Conservation (phyloP, 2,113 vertebrate genomes). For the Dromaius novaehollandiae region DNA sequence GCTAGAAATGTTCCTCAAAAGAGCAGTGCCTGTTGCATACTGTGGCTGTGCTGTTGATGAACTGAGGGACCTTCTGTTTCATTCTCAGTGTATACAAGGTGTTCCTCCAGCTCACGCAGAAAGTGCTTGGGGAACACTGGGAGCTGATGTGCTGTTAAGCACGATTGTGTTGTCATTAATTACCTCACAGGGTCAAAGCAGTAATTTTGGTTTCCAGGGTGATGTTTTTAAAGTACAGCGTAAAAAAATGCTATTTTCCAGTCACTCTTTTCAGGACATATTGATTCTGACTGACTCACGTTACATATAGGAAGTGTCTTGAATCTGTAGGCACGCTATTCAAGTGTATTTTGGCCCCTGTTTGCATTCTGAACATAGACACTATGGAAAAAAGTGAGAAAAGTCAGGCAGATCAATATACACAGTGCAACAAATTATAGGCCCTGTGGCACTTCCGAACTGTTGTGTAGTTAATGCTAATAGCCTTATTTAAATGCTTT, state of each 20-base stretch:
- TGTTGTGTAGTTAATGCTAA: not conserved
- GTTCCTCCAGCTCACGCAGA: not conserved
- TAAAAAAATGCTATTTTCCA: not conserved
- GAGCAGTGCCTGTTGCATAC: not conserved
- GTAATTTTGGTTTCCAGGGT: not conserved
- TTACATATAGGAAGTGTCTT: not conserved
- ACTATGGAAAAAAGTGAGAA: not conserved
- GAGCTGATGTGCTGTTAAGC: not conserved
- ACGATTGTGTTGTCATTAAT: not conserved
- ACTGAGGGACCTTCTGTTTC: not conserved
- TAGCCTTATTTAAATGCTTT: conserved; percentile 45
- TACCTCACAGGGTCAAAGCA: not conserved
- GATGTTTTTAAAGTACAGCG: not conserved
- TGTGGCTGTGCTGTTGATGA: not conserved
- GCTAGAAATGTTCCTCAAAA: not conserved
- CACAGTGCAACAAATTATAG: not conserved
- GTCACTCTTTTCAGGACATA: not conserved
- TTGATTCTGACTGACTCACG: conserved; percentile 1
- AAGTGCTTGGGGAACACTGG: not conserved
- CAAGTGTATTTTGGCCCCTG: not conserved
- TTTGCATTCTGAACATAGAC: not conserved
- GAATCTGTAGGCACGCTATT: not conserved
- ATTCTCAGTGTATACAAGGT: no score
- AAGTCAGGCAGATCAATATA: not conserved
- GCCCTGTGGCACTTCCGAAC: conserved; percentile 6